Evolutionary conservation across 2,888 invertebrate genomes (phyloP).

Genomic region (Pyrrhosoma nymphula): DNA sequence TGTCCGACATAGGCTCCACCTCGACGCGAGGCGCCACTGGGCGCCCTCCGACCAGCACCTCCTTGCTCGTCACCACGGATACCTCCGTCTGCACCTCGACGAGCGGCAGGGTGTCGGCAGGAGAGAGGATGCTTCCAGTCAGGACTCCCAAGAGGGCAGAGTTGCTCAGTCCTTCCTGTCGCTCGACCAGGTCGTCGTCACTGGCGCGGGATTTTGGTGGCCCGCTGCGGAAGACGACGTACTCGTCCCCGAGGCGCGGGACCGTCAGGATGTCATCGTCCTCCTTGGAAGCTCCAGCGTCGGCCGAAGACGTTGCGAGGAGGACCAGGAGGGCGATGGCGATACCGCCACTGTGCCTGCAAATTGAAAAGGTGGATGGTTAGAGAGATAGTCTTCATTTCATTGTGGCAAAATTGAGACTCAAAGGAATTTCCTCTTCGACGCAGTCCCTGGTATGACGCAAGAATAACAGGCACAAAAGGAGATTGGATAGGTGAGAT

Average conservation of each 20-base stretch:
- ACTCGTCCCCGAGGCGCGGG: conserved; percentile 43
- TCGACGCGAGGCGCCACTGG: conserved; percentile 34
- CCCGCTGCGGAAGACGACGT: conserved; percentile 39
- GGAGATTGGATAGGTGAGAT: too few species aligned
- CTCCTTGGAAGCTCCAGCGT: conserved; percentile 24
- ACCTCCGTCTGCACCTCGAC: conserved; percentile 70
- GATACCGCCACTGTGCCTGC: conserved; percentile 36
- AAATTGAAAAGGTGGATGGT: background rate
- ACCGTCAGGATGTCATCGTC: conserved; percentile 46
- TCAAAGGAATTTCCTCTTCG: too few species aligned
- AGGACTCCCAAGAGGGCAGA: conserved; percentile 54
- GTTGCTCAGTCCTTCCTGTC: conserved; percentile 2
- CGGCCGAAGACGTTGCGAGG: background rate
- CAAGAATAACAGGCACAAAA: too few species aligned
- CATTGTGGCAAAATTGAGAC: too few species aligned
- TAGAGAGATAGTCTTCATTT: too few species aligned
- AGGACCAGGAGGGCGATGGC: conserved; percentile 25
- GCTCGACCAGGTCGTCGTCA: background rate
- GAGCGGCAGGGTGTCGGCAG: conserved; percentile 69
- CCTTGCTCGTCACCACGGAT: conserved; percentile 71
- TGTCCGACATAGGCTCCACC: conserved; percentile 58
- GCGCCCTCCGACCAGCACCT: conserved; percentile 52
- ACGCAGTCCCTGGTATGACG: too few species aligned
- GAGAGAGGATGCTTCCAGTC: conserved; percentile 68
- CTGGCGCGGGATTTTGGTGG: background rate